Conservation (phyloP, 2,797 vertebrate genomes). For the Amazona ochrocephala region DNA sequence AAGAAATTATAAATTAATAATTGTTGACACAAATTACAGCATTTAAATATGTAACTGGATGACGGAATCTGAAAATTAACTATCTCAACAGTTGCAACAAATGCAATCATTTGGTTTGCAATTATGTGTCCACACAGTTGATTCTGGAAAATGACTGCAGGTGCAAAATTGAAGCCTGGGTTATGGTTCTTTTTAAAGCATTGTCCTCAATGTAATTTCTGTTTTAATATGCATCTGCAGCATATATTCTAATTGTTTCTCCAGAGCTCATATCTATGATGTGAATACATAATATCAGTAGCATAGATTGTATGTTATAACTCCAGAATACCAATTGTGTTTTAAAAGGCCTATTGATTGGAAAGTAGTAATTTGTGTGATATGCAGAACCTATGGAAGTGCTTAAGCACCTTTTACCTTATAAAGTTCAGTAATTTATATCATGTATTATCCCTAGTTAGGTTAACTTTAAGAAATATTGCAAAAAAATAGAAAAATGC, state of each 20-base stretch:
- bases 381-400: background rate
- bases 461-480: background rate
- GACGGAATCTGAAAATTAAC: conserved; percentile 41
- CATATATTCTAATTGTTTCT: conserved; percentile 19
- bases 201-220: background rate
- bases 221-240: conserved; percentile 34
- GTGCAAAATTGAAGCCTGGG: conserved; percentile 32
- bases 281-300: conserved; percentile 32
- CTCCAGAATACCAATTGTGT: conserved; percentile 23
- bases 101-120: background rate
- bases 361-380: background rate
- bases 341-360: conserved; percentile 32
- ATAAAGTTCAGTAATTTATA: background rate
- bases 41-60: conserved; percentile 23
- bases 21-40: background rate
- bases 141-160: conserved; percentile 35
- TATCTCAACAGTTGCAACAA: background rate
- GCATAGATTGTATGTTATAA: background rate
- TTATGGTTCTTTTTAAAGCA: conserved; percentile 31
- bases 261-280: conserved; percentile 13
- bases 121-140: background rate
- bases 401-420: background rate
- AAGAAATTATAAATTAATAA: background rate
- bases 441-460: background rate
- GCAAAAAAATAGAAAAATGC: background rate